phyloP scores from a whole-genome alignment of 2,797 vertebrate species.

The Heliangelus exortis region DNA sequence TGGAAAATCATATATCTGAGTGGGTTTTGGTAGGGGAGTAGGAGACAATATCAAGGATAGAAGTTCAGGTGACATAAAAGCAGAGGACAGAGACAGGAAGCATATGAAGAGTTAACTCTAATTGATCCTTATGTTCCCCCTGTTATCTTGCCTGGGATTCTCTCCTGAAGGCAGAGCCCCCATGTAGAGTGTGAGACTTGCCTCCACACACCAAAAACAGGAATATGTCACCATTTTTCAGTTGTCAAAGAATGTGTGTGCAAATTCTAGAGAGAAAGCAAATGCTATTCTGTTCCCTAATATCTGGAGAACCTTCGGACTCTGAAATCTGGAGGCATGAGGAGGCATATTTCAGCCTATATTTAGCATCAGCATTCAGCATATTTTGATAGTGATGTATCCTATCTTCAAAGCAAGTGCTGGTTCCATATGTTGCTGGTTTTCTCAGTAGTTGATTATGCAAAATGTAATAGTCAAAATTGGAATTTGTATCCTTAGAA shows the following conservation, averaged over 20 bases:
- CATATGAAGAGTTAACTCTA: background rate
- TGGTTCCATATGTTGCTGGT: slow-evolving; percentile 10
- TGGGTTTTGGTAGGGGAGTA: background rate
- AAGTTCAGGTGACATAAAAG: background rate
- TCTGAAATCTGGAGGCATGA: slow-evolving; percentile 33
- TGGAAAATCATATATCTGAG: background rate
- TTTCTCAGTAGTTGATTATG: slow-evolving; percentile 36
- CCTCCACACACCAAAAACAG: background rate
- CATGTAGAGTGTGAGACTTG: accelerated
- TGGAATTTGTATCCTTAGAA: slow-evolving; percentile 14
- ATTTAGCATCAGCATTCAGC: slow-evolving; percentile 43
- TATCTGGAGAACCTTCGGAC: slow-evolving; percentile 32
- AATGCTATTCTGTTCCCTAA: slow-evolving; percentile 12
- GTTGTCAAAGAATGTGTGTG: background rate
- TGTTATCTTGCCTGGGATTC: background rate
- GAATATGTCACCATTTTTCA: background rate
- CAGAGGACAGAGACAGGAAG: background rate
- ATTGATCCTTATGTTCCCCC: background rate
- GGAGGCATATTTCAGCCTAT: slow-evolving; percentile 38
- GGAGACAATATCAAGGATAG: background rate
- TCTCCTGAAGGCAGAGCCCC: background rate
- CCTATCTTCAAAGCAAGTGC: slow-evolving; percentile 31
- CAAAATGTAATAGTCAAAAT: background rate
- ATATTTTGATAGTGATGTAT: slow-evolving; percentile 61
- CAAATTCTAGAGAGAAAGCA: background rate